Evolutionary conservation across 2,797 vertebrate species (phyloP), one percentile per base, ranked within the genome.

Genomic region (Poecilia velifera): DNA sequence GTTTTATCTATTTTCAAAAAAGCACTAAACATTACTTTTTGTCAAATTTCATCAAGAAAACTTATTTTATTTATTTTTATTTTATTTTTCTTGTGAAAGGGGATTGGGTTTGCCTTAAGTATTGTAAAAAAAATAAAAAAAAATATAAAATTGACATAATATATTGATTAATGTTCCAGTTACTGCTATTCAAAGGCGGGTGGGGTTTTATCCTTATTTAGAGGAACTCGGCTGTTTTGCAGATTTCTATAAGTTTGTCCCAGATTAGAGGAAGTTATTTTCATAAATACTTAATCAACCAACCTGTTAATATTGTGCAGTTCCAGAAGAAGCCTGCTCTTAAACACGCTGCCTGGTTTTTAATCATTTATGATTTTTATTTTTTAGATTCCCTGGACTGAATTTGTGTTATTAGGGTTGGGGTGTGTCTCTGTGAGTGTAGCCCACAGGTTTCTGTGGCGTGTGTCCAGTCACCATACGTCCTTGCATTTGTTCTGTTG

Each of bases 381-480:
- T 68, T 41, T 41, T 22, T 22, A 68, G 3, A n/a, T 43, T 70
- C 5, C 22, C 12, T 70, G 46, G 46, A 47, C 46, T 22, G 41
- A 41, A 41, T 43, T 57, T 57, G 13, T 53, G n/a, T 45, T 0
- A 16, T 49, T 43, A 4, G 8, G 18, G 6, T 64, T 45, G 71
- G 77, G 73, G 76, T 49, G 72, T 83, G 76, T 62, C 66, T 78
- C 64, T 68, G 76, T 77, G 77, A 66, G 59, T 6, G 74, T 41
- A 41, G 64, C 64, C 43, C 55, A 4, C 51, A 84, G 74, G 85
- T 73, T 72, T 85, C 47, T 76, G 43, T 81, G 82, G 83, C 91
- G 86, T 87, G 84, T 88, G 90, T 92, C 91, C 90, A 89, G 89
- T 83, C 87, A 85, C 85, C 87, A 73, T 90, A 87, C 74, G 77